Evolutionary conservation across 2,888 invertebrate genomes (phyloP), one percentile per base, ranked within the genome.

Genomic region (Drosophila mettleri): DNA sequence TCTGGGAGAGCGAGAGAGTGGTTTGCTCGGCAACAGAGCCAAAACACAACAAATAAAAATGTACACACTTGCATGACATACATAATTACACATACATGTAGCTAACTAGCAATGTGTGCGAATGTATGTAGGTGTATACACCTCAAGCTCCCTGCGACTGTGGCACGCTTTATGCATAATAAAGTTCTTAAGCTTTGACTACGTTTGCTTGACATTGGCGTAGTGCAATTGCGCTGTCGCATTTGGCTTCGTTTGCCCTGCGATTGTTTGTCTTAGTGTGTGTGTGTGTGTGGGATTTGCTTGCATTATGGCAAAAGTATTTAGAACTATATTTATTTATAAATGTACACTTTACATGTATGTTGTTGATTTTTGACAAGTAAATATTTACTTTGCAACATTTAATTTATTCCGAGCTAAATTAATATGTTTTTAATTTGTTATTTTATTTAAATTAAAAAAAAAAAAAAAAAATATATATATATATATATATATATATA

Each of bases 161-260:
- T 39, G 55, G 70, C 75, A 68, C 83, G 76, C 86, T 80, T 74
- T 83, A 77, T 88, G 88, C 82, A 86, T 88, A 88, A 88, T 80
- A 83, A 86, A 82, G 84, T 88, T 83, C 88, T 86, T 82, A 81
- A 75, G 81, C 66, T 81, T 60, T 54, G 63, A 53, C 45, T 74
- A 43, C 60, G 49, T 61, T 69, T 65, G 80, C 70, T 60, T 82
- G 82, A 83, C 88, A 83, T 86, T 83, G 83, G 86, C 73, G 61
- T 52, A 70, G 24, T 71, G 55, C 64, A 58, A 67, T 57, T 55
- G 62, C 68, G 74, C 74, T 73, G 54, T 61, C 74, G 78, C 68
- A 63, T 73, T 74, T 60, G 60, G 38, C 63, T 69, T 61, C 41
- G 29, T 57, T 53, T 53, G 24, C 22, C 51, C 39, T 54, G 41